phyloP scores from a whole-genome alignment of 1,140 invertebrate species.

The Heliconius eleuchia region DNA sequence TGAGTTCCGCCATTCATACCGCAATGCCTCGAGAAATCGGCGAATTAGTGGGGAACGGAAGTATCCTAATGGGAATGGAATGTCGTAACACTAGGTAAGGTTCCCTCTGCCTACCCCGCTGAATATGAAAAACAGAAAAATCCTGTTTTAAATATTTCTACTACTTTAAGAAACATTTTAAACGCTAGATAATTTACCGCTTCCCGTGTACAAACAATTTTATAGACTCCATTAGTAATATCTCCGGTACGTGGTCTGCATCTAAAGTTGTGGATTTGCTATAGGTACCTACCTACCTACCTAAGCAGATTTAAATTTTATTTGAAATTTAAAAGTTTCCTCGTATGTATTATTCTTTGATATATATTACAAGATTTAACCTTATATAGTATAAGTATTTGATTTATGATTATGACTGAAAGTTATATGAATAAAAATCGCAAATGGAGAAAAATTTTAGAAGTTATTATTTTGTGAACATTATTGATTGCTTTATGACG shows the following conservation, averaged over 20 bases:
- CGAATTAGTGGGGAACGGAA: too few relatives aligned
- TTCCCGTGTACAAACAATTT: conserved; percentile 32
- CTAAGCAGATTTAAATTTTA: neutral
- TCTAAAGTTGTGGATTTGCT: conserved; percentile 44
- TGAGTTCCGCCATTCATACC: too few relatives aligned
- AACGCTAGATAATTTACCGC: neutral
- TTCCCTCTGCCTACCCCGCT: too few relatives aligned
- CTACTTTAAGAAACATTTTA: neutral
- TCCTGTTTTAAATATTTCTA: neutral
- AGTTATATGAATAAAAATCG: too few relatives aligned
- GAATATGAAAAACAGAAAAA: too few relatives aligned
- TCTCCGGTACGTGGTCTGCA: conserved; percentile 48
- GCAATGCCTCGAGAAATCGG: too few relatives aligned
- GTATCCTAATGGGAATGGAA: too few relatives aligned
- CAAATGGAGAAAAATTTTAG: too few relatives aligned
- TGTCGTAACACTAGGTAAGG: too few relatives aligned
- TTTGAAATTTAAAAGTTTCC: neutral
- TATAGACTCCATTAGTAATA: conserved; percentile 50
- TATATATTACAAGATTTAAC: neutral
- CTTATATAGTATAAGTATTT: neutral
- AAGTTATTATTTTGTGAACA: too few relatives aligned
- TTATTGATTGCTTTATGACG: too few relatives aligned
- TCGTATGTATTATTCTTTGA: neutral
- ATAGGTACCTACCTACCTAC: neutral
- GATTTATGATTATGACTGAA: neutral